A percentile compares a stretch with the other conserved stretches of the same genome.
phyloP scores from a whole-genome alignment of 2,888 invertebrate genomes.

The Dicroscelio sp. region DNA sequence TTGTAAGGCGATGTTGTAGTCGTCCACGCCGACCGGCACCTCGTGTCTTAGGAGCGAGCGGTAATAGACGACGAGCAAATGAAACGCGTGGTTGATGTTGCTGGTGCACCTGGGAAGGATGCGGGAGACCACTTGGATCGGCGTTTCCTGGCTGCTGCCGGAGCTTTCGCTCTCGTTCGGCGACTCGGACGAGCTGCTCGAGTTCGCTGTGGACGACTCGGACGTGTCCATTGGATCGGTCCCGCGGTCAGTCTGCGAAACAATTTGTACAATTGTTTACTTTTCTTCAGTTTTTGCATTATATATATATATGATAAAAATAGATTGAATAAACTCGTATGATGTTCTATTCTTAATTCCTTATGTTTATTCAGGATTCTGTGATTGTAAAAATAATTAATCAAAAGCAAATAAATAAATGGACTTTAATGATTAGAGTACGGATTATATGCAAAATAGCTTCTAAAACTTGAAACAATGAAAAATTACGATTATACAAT shows the following conservation, averaged over 20 bases:
- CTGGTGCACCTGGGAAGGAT: not conserved
- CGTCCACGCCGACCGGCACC: not conserved
- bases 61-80: not conserved
- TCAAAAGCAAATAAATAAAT: too few species aligned
- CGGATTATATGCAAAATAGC: too few species aligned
- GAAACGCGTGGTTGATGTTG: not conserved
- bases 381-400: too few species aligned
- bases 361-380: too few species aligned
- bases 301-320: too few species aligned
- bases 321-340: too few species aligned
- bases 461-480: too few species aligned
- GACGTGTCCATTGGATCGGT: slow-evolving; percentile 94
- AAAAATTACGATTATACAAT: too few species aligned
- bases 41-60: not conserved
- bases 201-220: slow-evolving; percentile 84
- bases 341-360: too few species aligned
- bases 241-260: slow-evolving; percentile 93
- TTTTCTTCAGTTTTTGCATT: too few species aligned
- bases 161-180: slow-evolving; percentile 6
- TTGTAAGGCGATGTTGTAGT: not conserved
- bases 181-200: slow-evolving; percentile 46
- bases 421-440: too few species aligned
- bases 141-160: not conserved
- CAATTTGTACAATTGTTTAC: too few species aligned
- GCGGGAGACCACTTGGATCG: slow-evolving; percentile 3